Conservation (phyloP, 2,888 invertebrate genomes). For the Lacanobia oleracea region DNA sequence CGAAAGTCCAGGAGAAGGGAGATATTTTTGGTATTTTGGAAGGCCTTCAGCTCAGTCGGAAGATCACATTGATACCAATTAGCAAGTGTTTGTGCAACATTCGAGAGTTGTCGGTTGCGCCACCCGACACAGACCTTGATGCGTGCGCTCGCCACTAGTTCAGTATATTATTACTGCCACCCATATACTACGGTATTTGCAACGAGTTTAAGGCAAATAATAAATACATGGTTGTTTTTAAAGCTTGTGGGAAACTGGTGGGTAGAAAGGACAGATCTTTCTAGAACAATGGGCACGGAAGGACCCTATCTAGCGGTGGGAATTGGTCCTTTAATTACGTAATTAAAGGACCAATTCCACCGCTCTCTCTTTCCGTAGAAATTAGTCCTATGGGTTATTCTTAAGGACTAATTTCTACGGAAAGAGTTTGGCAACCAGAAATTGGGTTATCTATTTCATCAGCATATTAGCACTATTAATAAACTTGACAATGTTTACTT, state of each 20-base stretch:
- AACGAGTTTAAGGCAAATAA: conserved; percentile 16
- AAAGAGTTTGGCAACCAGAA: not conserved
- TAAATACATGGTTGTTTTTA: not conserved
- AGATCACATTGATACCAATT: conserved; percentile 62
- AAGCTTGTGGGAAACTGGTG: not conserved
- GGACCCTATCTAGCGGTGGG: not conserved
- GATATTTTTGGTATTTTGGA: not conserved
- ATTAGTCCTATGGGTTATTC: too few species aligned
- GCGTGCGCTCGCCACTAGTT: conserved; percentile 59
- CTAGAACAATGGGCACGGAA: not conserved
- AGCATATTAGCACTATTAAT: conserved; percentile 24
- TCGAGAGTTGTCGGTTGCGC: conserved; percentile 72
- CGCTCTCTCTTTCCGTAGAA: too few species aligned
- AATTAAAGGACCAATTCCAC: too few species aligned
- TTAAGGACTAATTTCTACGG: not conserved
- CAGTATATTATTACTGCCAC: conserved; percentile 35
- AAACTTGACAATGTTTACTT: conserved; percentile 20
- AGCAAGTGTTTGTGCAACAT: conserved; percentile 69
- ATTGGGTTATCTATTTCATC: not conserved
- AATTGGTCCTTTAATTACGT: not conserved
- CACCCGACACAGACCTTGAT: conserved; percentile 76
- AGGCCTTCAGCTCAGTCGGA: conserved; percentile 45
- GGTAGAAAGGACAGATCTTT: not conserved
- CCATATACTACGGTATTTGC: conserved; percentile 34
- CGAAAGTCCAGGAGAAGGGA: conserved; percentile 2